Evolutionary conservation across 2,888 invertebrate species (phyloP), one percentile per base, ranked within the genome.

Genomic region (Aromia moschata): DNA sequence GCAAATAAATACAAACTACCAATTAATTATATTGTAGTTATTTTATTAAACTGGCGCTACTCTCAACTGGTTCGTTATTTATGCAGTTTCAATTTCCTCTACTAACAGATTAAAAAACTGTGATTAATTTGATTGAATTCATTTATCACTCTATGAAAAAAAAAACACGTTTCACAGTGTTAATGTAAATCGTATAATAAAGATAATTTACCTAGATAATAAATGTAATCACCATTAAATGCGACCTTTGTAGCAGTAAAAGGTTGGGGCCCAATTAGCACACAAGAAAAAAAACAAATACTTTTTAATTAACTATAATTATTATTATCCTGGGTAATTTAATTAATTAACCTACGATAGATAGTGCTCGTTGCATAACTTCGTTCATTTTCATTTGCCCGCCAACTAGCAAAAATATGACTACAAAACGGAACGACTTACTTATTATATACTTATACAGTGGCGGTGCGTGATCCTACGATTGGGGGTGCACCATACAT

Each of bases 151-250:
- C 12, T 14, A 31, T 30, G 30, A 45, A 30, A n/a, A 2, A n/a
- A n/a, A n/a, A n/a, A n/a, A n/a, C 5, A 16, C 30, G 45, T 7
- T 31, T 45, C 16, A 31, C 15, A 31, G 16, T 45, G 12, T 30
- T 45, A 25, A 31, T 14, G 45, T 16, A 45, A 10, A 3, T 15
- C 15, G n/a, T n/a, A n/a, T n/a, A n/a, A n/a, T 16, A 16, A 15
- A 40, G 40, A 40, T 40, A 31, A 30, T 16, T 31, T 31, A 14
- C 31, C 14, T 14, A 45, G 30, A 45, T 45, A 45, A 31, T n/a
- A 45, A 25, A 40, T 40, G n/a, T 15, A 45, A 45, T 45, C 31
- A 44, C 20, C 25, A 45, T 45, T 31, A 15, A 14, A 15, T 14
- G n/a, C 14, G 45, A 45, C 31, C 45, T 45, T 15, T 15, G 14